Conservation (phyloP, 2,113 vertebrate genomes). For the Puntigrus tetrazona region DNA sequence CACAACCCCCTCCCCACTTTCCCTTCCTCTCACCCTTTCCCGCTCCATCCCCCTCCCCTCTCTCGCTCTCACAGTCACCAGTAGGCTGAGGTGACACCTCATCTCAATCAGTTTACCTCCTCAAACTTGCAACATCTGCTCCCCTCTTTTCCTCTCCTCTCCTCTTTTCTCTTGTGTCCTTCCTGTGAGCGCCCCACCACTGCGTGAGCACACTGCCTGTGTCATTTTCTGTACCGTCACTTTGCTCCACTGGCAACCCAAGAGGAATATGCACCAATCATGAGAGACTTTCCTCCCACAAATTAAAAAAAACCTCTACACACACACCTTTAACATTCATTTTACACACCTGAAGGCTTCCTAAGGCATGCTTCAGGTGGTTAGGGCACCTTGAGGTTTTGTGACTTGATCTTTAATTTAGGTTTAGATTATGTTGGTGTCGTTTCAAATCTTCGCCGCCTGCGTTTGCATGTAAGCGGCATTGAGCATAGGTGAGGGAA, state of each 20-base stretch:
- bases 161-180: slow-evolving; percentile 47
- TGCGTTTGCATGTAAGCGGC: slow-evolving; percentile 19
- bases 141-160: slow-evolving; percentile 46
- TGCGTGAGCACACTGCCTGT: slow-evolving; percentile 37
- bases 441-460: slow-evolving; percentile 24
- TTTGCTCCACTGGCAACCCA: slow-evolving; percentile 49
- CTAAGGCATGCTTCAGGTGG: slow-evolving; percentile 10
- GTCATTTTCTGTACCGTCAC: slow-evolving; percentile 58
- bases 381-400: slow-evolving; percentile 28
- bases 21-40: slow-evolving; percentile 31
- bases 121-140: slow-evolving; percentile 62
- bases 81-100: slow-evolving; percentile 64
- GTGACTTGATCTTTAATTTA: slow-evolving; percentile 45
- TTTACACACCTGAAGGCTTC: slow-evolving; percentile 29
- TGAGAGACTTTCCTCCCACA: slow-evolving; percentile 9
- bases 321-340: slow-evolving; percentile 26
- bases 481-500: slow-evolving; percentile 17
- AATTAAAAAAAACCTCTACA: neutral
- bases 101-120: slow-evolving; percentile 63
- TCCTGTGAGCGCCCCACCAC: slow-evolving; percentile 44
- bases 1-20: neutral
- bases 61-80: slow-evolving; percentile 53
- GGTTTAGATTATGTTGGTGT: slow-evolving; percentile 37
- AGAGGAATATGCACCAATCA: slow-evolving; percentile 19
- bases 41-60: neutral